Conservation (phyloP, 2,113 vertebrate species). For the Holacanthus passer region DNA sequence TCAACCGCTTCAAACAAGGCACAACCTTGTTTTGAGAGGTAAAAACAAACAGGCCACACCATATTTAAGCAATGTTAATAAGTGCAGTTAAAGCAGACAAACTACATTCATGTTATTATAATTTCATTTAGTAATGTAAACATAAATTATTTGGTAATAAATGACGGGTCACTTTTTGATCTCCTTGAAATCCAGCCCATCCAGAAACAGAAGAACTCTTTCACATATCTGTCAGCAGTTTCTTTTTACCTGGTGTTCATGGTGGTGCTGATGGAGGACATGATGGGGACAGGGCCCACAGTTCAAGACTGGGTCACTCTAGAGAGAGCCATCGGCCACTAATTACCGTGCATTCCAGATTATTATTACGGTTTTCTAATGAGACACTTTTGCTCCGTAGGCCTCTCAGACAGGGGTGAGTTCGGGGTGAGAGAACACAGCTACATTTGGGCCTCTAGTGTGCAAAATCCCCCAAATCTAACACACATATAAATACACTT, state of each 20-base stretch:
- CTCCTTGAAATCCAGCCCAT: slow-evolving; percentile 3
- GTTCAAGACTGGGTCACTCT: slow-evolving; percentile 51
- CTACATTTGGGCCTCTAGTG: slow-evolving; percentile 2
- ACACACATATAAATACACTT: background rate
- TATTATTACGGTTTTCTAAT: slow-evolving; percentile 64
- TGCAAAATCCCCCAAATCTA: slow-evolving; percentile 17
- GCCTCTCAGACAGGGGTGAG: slow-evolving; percentile 19
- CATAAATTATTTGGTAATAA: slow-evolving; percentile 6
- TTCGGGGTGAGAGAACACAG: slow-evolving; percentile 22
- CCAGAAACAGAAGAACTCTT: slow-evolving; percentile 10
- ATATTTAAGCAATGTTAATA: background rate
- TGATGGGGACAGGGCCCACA: slow-evolving; percentile 19
- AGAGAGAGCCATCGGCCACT: slow-evolving; percentile 32
- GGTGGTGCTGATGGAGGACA: slow-evolving; percentile 34
- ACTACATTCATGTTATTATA: background rate
- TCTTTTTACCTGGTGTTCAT: slow-evolving; percentile 55
- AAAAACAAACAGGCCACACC: background rate
- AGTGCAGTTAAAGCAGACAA: background rate
- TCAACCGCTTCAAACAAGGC: background rate
- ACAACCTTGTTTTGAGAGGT: background rate
- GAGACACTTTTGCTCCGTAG: slow-evolving; percentile 36
- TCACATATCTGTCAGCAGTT: slow-evolving; percentile 39
- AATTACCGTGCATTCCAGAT: slow-evolving; percentile 73
- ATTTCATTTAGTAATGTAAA: background rate
- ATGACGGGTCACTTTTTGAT: background rate